Evolutionary conservation across 2,888 invertebrate genomes (phyloP).

Genomic region (Diarsia dahlii): DNA sequence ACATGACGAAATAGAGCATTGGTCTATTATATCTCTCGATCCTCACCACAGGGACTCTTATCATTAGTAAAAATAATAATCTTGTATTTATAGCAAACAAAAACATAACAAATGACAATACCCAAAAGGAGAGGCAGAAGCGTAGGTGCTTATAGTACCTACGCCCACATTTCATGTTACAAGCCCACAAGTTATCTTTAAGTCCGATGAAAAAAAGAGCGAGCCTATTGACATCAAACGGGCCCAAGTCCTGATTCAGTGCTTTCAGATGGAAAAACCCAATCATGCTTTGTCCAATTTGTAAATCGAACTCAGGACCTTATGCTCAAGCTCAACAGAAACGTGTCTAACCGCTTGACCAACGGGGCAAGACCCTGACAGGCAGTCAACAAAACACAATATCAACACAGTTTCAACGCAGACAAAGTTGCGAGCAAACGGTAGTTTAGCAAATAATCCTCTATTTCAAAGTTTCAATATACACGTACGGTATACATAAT

Average conservation of each 20-base stretch:
- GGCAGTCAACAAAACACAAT: not conserved
- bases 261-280: not conserved
- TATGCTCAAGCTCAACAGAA: not conserved
- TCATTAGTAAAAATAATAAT: constrained; percentile 2
- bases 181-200: not conserved
- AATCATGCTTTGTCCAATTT: not conserved
- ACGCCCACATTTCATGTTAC: not conserved
- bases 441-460: constrained; percentile 35
- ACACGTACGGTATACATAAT: constrained; percentile 32
- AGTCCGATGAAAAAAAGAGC: not conserved
- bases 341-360: not conserved
- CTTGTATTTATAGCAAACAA: not conserved
- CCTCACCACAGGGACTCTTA: constrained; percentile 2
- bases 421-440: constrained; percentile 21
- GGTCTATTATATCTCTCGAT: constrained; percentile 7
- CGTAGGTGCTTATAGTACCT: not conserved
- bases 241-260: not conserved
- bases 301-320: not conserved
- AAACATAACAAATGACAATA: not conserved
- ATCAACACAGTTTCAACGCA: not conserved
- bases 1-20: not conserved
- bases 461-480: constrained; percentile 44
- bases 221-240: not conserved
- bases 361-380: no score
- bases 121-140: not conserved